Conservation (phyloP, 2,113 vertebrate species). For the Equus quagga region DNA sequence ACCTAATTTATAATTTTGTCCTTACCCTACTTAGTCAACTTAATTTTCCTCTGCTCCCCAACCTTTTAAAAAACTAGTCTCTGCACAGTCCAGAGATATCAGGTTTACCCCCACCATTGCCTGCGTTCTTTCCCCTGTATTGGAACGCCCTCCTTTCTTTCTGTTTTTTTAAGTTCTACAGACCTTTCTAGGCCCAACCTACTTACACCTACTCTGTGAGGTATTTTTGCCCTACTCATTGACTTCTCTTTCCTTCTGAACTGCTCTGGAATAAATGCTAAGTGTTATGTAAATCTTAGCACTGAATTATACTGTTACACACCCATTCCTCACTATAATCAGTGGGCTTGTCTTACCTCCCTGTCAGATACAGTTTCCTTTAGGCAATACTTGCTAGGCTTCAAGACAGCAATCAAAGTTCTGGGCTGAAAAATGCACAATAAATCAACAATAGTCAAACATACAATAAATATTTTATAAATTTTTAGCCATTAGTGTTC, state of each 20-base stretch:
- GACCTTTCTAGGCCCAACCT: not conserved
- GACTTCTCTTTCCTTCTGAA: not conserved
- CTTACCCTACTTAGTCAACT: not conserved
- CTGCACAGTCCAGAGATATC: too few species aligned
- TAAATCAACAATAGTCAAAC: not conserved
- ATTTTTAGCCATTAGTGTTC: not conserved
- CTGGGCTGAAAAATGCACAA: not conserved
- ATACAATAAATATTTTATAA: not conserved
- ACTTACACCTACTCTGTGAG: not conserved
- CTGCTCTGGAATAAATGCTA: not conserved
- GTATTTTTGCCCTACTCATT: not conserved
- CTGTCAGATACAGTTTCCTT: not conserved
- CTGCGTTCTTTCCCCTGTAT: not conserved
- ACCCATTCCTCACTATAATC: not conserved
- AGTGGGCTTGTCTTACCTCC: not conserved
- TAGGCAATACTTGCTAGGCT: not conserved
- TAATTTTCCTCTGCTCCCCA: not conserved
- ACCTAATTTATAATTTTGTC: not conserved
- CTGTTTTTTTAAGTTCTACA: not conserved
- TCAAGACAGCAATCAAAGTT: not conserved
- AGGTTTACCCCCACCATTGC: not conserved
- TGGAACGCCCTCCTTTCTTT: not conserved
- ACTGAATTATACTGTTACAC: not conserved
- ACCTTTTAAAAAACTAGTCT: not conserved
- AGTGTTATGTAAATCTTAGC: not conserved